Conservation (phyloP, 2,888 invertebrate species). For the Drosophila pegasa region DNA sequence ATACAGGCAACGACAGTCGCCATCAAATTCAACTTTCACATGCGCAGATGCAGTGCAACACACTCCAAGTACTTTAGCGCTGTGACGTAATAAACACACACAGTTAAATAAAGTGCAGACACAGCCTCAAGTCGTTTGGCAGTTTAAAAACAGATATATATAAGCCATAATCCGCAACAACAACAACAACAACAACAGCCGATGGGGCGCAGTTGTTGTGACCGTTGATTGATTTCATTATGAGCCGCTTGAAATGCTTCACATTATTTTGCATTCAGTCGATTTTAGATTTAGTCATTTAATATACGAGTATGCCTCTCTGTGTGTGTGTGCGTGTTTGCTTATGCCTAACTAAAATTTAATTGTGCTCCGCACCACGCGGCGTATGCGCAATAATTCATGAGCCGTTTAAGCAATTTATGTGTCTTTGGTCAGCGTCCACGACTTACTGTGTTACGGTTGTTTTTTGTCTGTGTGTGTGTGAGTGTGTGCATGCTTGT, state of each 20-base stretch:
- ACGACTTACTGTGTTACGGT: conserved; percentile 43
- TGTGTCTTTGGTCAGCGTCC: conserved; percentile 50
- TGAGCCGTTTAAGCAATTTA: conserved; percentile 74
- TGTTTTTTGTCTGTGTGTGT: conserved; percentile 11
- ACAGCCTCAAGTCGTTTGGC: conserved; percentile 50
- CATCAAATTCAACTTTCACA: conserved; percentile 74
- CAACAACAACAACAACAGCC: conserved; percentile 38
- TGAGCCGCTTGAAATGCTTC: conserved; percentile 53
- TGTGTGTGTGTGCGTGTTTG: conserved; percentile 20
- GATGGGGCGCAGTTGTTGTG: conserved; percentile 39
- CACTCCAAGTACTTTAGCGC: conserved; percentile 57
- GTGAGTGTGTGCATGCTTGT: conserved; percentile 38
- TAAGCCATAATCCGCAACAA: conserved; percentile 67
- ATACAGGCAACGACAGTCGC: conserved; percentile 40
- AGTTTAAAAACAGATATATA: conserved; percentile 36
- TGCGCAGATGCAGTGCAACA: conserved; percentile 71
- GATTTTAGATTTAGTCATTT: conserved; percentile 58
- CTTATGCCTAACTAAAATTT: conserved; percentile 63
- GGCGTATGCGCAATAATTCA: conserved; percentile 78
- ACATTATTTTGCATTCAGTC: conserved; percentile 73
- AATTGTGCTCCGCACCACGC: conserved; percentile 64
- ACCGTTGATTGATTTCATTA: conserved; percentile 71
- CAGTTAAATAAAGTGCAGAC: conserved; percentile 33
- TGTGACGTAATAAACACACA: conserved; percentile 56
- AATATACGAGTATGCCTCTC: conserved; percentile 10